phyloP scores from a whole-genome alignment of 1,140 invertebrate species.

The Bacillus rossius region DNA sequence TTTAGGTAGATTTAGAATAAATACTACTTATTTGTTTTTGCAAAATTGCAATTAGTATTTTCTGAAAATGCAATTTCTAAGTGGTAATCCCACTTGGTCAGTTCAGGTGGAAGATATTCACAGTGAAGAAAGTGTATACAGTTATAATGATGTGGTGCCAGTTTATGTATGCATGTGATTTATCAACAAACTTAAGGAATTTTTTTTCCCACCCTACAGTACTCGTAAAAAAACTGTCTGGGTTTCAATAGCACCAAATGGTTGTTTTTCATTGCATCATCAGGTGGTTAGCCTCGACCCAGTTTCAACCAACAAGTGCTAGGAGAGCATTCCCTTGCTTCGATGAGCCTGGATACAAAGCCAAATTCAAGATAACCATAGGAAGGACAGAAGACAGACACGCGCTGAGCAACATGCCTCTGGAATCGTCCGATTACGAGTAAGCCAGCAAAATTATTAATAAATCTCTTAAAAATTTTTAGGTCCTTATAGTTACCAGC shows the following conservation, averaged over 20 bases:
- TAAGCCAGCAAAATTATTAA: neutral
- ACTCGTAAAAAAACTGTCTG: neutral
- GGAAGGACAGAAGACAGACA: neutral
- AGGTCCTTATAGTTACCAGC: neutral
- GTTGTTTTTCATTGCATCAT: slow-evolving; percentile 5
- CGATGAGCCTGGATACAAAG: slow-evolving; percentile 59
- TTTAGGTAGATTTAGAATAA: too few relatives aligned
- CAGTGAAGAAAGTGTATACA: neutral
- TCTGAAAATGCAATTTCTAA: too few relatives aligned
- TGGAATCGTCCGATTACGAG: neutral
- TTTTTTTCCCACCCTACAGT: neutral
- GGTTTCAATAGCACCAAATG: neutral
- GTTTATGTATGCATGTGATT: neutral
- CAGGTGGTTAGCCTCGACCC: slow-evolving; percentile 50
- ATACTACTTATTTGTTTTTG: too few relatives aligned
- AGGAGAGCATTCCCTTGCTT: slow-evolving; percentile 62
- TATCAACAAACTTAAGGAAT: too few relatives aligned
- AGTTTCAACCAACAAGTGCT: slow-evolving; percentile 56
- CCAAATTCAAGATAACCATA: slow-evolving; percentile 46
- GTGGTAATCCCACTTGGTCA: too few relatives aligned
- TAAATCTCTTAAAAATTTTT: neutral
- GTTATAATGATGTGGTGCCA: neutral
- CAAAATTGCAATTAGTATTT: too few relatives aligned
- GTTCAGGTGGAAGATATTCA: neutral
- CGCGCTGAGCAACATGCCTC: neutral